Conservation (phyloP, 2,888 invertebrate species). For the Catonia carolina region DNA sequence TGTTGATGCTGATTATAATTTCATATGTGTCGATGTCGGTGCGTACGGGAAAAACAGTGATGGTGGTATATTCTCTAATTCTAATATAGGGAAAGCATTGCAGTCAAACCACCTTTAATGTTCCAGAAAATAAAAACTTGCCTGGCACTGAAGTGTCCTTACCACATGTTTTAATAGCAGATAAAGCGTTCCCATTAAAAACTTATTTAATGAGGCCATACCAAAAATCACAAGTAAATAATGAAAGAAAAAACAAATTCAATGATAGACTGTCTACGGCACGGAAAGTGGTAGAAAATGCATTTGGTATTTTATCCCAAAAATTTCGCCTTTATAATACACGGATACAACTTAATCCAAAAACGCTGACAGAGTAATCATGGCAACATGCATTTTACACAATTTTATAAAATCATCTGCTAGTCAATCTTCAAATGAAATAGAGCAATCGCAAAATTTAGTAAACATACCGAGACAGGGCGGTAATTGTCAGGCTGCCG, state of each 20-base stretch:
- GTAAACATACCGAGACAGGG: too few relatives aligned
- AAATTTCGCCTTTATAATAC: conserved; percentile 7
- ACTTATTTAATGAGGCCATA: conserved; percentile 33
- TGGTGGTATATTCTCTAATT: conserved; percentile 34
- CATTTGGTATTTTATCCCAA: conserved; percentile 15
- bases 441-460: too few relatives aligned
- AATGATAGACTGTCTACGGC: conserved; percentile 17
- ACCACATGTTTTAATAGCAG: conserved; percentile 33
- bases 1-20: conserved; percentile 36
- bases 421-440: too few relatives aligned
- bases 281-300: conserved; percentile 18
- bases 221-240: conserved; percentile 10
- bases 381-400: conserved; percentile 14
- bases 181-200: conserved; percentile 33
- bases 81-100: too few relatives aligned
- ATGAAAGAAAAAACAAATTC: conserved; percentile 12
- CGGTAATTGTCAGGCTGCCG: too few relatives aligned
- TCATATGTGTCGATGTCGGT: conserved; percentile 36
- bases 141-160: conserved; percentile 25
- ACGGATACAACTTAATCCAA: conserved; percentile 3
- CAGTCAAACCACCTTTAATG: too few relatives aligned
- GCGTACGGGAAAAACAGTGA: conserved; percentile 36
- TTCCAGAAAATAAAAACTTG: too few relatives aligned
- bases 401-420: conserved; percentile 5
- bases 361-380: conserved; percentile 2